Evolutionary conservation across 2,113 vertebrate genomes (phyloP).

Genomic region (Salminus brasiliensis): DNA sequence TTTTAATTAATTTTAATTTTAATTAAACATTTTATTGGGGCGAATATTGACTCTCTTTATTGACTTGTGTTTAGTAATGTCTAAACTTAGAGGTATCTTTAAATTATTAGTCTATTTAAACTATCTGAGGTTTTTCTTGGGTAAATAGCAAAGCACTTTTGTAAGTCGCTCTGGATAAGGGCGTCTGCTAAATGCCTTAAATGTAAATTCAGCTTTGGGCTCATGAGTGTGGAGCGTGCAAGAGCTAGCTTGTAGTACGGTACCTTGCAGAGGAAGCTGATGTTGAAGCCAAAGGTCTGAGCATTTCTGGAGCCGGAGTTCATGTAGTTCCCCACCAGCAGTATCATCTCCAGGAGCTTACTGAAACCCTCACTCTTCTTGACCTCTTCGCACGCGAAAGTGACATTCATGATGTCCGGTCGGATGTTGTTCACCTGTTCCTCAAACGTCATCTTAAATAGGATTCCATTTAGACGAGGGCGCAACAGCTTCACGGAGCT

Average conservation of each 20-base stretch:
- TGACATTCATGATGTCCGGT: slow-evolving; percentile 95
- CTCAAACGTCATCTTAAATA: slow-evolving; percentile 94
- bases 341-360: slow-evolving; percentile 86
- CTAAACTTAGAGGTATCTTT: no score
- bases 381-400: slow-evolving; percentile 93
- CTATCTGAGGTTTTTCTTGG: no score
- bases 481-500: slow-evolving; percentile 92
- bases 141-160: no score
- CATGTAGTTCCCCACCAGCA: slow-evolving; percentile 98
- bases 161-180: no score
- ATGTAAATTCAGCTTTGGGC: background rate
- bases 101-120: no score
- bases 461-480: slow-evolving; percentile 88
- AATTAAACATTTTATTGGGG: no score
- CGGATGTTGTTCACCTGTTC: slow-evolving; percentile 95
- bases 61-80: no score
- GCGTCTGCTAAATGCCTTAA: no score
- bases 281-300: slow-evolving; percentile 93
- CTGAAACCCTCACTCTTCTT: slow-evolving; percentile 93
- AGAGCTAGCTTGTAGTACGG: slow-evolving; percentile 1
- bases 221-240: background rate
- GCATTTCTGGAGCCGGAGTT: slow-evolving; percentile 96
- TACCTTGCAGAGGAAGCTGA: slow-evolving; percentile 97
- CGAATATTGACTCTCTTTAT: no score
- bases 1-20: no score